Evolutionary conservation across 2,113 vertebrate genomes (phyloP).

Genomic region (Cyphotilapia sp.): DNA sequence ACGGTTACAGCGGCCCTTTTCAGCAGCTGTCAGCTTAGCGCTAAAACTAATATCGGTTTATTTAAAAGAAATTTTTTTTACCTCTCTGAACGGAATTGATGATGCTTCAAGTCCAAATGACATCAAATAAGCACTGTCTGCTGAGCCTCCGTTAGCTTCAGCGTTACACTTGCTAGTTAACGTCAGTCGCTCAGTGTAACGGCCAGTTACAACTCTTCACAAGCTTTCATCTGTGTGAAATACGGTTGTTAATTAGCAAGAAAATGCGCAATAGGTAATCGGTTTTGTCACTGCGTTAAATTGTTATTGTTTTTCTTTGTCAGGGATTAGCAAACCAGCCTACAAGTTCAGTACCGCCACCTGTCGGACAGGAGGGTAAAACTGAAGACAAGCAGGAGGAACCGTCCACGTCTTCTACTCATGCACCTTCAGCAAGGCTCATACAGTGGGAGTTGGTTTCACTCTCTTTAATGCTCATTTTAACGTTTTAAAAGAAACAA

Average conservation of each 20-base stretch:
- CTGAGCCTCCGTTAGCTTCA: not conserved
- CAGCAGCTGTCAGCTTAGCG: not conserved
- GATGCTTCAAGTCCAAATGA: not conserved
- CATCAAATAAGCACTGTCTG: not conserved
- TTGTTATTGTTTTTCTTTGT: not conserved
- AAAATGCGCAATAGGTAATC: not conserved
- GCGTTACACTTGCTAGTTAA: not conserved
- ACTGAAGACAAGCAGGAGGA: too few species aligned
- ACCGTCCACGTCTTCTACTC: not conserved
- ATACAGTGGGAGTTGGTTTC: not conserved
- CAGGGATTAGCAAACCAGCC: not conserved
- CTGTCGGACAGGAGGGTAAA: not conserved
- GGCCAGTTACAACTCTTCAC: not conserved
- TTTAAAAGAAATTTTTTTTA: fast-evolving
- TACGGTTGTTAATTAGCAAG: not conserved
- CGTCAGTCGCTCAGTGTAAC: not conserved
- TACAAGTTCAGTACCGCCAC: not conserved
- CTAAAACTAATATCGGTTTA: not conserved
- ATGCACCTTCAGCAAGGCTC: not conserved
- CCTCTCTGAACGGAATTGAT: not conserved
- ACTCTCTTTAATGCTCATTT: not conserved
- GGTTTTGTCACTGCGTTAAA: not conserved
- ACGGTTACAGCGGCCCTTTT: not conserved
- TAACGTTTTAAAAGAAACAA: not conserved
- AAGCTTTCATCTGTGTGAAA: not conserved